These are phyloP conservation scores for Sinocyclocheilus anophthalmus DNA, from an alignment of 2,113 vertebrate species.

Conservation along the genomic window DNA sequence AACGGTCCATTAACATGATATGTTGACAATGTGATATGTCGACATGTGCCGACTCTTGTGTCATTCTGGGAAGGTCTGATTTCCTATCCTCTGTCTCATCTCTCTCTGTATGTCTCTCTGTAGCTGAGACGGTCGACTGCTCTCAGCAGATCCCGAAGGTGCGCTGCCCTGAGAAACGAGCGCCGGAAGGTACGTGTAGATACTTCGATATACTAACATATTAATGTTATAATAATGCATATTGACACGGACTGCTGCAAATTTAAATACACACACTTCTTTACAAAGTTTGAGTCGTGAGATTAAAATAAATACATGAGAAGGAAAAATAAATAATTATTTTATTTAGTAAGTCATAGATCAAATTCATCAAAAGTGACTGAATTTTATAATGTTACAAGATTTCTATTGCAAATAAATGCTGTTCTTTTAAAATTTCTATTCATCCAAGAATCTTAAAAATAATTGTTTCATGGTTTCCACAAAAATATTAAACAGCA, in stretches of 20 bases:
- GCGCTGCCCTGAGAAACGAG: conserved; percentile 88
- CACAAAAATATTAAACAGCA: neutral
- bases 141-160: conserved; percentile 94
- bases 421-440: too few species aligned
- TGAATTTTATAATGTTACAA: neutral
- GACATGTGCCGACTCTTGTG: neutral
- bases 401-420: neutral
- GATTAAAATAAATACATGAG: neutral
- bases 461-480: neutral
- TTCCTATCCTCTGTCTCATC: neutral
- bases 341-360: neutral
- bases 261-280: neutral
- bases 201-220: neutral
- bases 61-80: conserved; percentile 35
- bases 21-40: neutral
- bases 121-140: conserved; percentile 95
- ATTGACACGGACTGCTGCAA: too few species aligned
- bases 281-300: neutral
- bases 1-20: neutral
- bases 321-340: neutral
- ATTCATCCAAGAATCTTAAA: neutral
- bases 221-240: neutral
- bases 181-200: conserved; percentile 84
- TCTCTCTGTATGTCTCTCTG: conserved; percentile 42
- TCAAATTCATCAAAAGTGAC: neutral